Evolutionary conservation across 2,888 invertebrate species (phyloP).

Genomic region (Diarsia mendica): DNA sequence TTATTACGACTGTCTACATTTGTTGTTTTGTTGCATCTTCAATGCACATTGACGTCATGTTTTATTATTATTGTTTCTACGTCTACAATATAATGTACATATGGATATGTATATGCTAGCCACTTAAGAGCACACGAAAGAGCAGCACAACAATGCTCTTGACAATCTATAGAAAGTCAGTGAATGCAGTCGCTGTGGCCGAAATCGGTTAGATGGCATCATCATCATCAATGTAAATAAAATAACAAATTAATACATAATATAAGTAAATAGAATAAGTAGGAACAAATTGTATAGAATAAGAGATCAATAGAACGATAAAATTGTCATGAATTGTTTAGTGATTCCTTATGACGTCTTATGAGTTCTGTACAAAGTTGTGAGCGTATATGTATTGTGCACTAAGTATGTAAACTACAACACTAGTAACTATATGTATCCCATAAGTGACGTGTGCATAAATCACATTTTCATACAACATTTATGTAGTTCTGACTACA

Average conservation of each 20-base stretch:
- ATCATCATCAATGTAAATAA: too few relatives aligned
- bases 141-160: too few relatives aligned
- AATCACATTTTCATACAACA: neutral
- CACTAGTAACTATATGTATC: too few relatives aligned
- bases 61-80: neutral
- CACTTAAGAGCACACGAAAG: too few relatives aligned
- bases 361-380: constrained; percentile 14
- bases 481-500: neutral
- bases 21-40: neutral
- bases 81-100: constrained; percentile 10
- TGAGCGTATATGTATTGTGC: constrained; percentile 7
- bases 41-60: neutral
- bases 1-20: too few relatives aligned
- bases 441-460: neutral
- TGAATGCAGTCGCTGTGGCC: too few relatives aligned
- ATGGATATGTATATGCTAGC: too few relatives aligned
- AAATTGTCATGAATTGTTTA: constrained; percentile 50
- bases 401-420: neutral
- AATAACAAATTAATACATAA: too few relatives aligned
- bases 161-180: too few relatives aligned
- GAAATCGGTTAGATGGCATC: too few relatives aligned
- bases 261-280: too few relatives aligned
- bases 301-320: constrained; percentile 15
- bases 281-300: neutral
- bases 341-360: constrained; percentile 23